A percentile compares a stretch with the other conserved stretches of the same genome.
Evolutionary conservation across 2,113 vertebrate species (phyloP).

Genomic region (Bubo bubo): DNA sequence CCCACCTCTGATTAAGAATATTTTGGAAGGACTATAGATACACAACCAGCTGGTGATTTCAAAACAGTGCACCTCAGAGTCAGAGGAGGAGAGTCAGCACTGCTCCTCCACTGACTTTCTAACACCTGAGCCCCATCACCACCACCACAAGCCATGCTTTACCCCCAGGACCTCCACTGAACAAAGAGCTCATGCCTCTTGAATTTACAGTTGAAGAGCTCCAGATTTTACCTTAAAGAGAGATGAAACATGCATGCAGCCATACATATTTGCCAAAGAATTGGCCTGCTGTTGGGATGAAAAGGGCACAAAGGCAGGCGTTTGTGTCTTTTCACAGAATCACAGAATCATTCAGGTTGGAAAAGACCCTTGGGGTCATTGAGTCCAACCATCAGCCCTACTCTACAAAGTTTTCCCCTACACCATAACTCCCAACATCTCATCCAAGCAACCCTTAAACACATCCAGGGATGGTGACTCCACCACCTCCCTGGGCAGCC

Average conservation of each 20-base stretch:
- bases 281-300: background rate
- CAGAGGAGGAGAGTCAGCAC: background rate
- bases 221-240: background rate
- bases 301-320: background rate
- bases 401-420: too few relatives aligned
- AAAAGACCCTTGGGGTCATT: too few relatives aligned
- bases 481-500: too few relatives aligned
- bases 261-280: rapidly evolving
- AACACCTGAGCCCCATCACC: background rate
- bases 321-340: background rate
- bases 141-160: background rate
- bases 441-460: too few relatives aligned
- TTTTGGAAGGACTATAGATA: background rate
- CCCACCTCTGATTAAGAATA: background rate
- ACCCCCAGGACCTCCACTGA: background rate
- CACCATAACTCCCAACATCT: too few relatives aligned
- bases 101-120: background rate
- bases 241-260: background rate
- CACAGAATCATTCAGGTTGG: too few relatives aligned
- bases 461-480: too few relatives aligned
- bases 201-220: background rate
- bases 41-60: background rate
- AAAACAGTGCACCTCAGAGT: background rate
- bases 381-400: too few relatives aligned
- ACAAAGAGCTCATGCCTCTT: background rate